Conservation (phyloP, 2,888 invertebrate species). For the Noctua janthina region DNA sequence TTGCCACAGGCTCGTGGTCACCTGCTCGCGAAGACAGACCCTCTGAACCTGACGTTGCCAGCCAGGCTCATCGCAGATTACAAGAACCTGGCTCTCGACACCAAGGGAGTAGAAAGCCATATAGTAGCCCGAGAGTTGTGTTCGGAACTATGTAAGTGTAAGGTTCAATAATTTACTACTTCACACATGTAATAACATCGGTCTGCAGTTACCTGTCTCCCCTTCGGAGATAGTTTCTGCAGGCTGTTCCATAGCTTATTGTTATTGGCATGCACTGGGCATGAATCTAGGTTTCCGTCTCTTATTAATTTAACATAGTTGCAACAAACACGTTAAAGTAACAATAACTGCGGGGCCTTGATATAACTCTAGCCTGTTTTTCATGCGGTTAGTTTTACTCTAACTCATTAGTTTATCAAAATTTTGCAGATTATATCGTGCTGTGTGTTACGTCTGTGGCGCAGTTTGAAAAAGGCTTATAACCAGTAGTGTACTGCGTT, state of each 20-base stretch:
- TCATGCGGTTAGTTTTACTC: background rate
- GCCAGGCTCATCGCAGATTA: slow-evolving; percentile 74
- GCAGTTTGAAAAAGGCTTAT: background rate
- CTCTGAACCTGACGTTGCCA: slow-evolving; percentile 91
- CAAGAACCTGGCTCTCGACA: slow-evolving; percentile 62
- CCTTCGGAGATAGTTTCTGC: background rate
- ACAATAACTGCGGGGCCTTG: background rate
- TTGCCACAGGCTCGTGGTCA: slow-evolving; percentile 94
- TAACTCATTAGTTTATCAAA: too few relatives aligned
- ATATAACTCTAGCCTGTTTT: background rate
- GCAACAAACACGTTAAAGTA: too few relatives aligned
- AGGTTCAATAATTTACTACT: slow-evolving; percentile 32
- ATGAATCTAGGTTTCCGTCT: background rate
- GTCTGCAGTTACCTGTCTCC: background rate
- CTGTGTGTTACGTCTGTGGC: background rate
- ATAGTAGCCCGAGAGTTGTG: slow-evolving; percentile 82
- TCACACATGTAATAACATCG: background rate
- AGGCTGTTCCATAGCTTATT: background rate
- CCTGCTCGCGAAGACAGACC: slow-evolving; percentile 95
- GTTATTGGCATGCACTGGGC: background rate
- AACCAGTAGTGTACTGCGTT: background rate
- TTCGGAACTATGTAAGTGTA: slow-evolving; percentile 78
- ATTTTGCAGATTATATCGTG: too few relatives aligned
- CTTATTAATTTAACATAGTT: background rate
- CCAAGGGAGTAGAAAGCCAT: slow-evolving; percentile 73